Conservation (phyloP, 2,113 vertebrate species). For the Bolborhynchus lineola region DNA sequence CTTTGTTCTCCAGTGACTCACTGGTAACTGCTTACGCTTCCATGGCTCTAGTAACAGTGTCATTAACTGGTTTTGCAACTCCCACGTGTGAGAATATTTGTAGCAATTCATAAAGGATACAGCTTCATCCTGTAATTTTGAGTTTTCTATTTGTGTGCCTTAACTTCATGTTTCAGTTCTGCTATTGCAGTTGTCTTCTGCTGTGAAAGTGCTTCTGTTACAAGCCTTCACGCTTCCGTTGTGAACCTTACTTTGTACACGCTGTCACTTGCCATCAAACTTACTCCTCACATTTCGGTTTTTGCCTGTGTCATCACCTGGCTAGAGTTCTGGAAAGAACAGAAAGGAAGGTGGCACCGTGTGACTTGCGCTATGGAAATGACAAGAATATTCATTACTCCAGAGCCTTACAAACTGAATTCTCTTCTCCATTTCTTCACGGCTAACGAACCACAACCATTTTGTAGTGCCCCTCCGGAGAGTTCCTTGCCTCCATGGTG, state of each 20-base stretch:
- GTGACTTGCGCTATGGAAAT: not conserved
- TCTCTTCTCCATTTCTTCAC: not conserved
- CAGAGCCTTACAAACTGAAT: not conserved
- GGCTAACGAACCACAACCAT: fast-evolving
- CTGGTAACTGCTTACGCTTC: not conserved
- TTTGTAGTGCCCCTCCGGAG: not conserved
- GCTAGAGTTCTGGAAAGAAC: not conserved
- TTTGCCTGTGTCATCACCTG: not conserved
- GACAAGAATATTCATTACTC: not conserved
- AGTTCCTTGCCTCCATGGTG: not conserved
- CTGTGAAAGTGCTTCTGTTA: not conserved
- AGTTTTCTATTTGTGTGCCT: not conserved
- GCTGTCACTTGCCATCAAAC: not conserved
- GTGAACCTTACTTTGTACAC: not conserved
- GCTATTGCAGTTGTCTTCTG: not conserved
- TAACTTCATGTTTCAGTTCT: not conserved
- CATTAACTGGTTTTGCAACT: conserved; percentile 10
- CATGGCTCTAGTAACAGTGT: not conserved
- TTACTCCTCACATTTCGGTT: not conserved
- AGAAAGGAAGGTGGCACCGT: not conserved
- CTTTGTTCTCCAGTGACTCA: not conserved
- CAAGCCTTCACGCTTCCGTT: not conserved
- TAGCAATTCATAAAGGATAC: not conserved
- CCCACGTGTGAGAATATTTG: not conserved
- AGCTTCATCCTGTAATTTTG: not conserved